phyloP scores from a whole-genome alignment of 2,888 invertebrate species.

The Glyphotaelius pellucidus region DNA sequence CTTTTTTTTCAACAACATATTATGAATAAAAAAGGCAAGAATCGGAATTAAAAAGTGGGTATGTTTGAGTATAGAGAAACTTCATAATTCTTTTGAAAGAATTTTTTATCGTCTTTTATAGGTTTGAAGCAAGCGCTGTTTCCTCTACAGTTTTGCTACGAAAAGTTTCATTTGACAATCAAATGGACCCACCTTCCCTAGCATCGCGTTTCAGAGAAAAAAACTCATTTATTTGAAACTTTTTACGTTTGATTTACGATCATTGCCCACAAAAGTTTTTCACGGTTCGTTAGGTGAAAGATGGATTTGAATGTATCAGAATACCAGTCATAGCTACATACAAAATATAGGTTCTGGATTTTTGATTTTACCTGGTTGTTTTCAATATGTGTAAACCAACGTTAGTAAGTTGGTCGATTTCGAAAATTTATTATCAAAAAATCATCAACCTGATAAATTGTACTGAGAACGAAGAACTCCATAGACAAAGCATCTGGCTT shows the following conservation, averaged over 20 bases:
- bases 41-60: too few relatives aligned
- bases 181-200: conserved; percentile 59
- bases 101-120: too few relatives aligned
- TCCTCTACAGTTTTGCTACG: background rate
- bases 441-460: too few relatives aligned
- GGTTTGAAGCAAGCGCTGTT: background rate
- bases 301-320: conserved; percentile 50
- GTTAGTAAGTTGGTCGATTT: too few relatives aligned
- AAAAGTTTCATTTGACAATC: background rate
- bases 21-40: too few relatives aligned
- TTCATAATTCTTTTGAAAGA: too few relatives aligned
- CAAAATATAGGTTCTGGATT: background rate
- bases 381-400: background rate
- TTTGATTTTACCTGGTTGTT: background rate
- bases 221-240: conserved; percentile 60
- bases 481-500: background rate
- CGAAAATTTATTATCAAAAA: background rate
- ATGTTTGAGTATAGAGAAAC: too few relatives aligned
- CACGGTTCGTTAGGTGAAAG: conserved; percentile 44
- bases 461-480: background rate
- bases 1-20: too few relatives aligned
- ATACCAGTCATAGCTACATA: background rate
- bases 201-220: conserved; percentile 52
- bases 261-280: conserved; percentile 57
- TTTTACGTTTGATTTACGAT: conserved; percentile 63